phyloP scores from a whole-genome alignment of 2,888 invertebrate species.

The Prosopocoilus inquinatus region DNA sequence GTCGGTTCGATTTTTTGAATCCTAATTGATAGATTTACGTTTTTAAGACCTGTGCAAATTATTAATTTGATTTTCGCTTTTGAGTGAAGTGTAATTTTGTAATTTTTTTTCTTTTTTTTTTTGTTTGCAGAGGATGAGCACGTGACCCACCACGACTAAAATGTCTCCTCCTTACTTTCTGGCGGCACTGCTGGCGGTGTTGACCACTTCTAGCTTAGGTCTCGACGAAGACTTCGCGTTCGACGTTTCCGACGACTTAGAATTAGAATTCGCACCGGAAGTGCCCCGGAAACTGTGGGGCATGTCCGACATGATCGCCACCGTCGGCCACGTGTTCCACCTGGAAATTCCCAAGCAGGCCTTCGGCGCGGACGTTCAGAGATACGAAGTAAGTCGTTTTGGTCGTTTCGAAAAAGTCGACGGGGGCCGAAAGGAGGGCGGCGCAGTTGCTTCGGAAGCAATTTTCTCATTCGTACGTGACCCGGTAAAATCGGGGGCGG shows the following conservation, averaged over 20 bases:
- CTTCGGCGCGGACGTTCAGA: slow-evolving; percentile 64
- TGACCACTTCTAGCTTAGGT: slow-evolving; percentile 23
- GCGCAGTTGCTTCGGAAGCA: too few relatives aligned
- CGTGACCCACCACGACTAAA: slow-evolving; percentile 28
- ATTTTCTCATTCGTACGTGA: too few relatives aligned
- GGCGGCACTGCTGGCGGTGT: slow-evolving; percentile 34
- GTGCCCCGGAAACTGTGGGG: slow-evolving; percentile 24
- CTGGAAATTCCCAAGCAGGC: slow-evolving; percentile 68
- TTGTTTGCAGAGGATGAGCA: slow-evolving; percentile 31
- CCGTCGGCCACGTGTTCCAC: slow-evolving; percentile 70
- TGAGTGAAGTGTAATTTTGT: too few relatives aligned
- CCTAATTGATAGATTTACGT: too few relatives aligned
- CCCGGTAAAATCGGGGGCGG: too few relatives aligned
- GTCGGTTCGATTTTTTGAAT: too few relatives aligned
- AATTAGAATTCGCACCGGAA: slow-evolving; percentile 35
- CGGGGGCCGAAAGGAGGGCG: too few relatives aligned
- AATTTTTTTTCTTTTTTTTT: too few relatives aligned
- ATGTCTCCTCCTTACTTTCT: slow-evolving; percentile 28
- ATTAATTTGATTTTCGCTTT: too few relatives aligned
- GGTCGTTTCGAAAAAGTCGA: too few relatives aligned
- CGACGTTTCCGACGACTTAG: slow-evolving; percentile 45
- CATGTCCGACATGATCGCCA: slow-evolving; percentile 59
- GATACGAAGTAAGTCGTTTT: slow-evolving; percentile 63
- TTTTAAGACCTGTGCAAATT: too few relatives aligned
- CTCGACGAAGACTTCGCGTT: slow-evolving; percentile 49